Base-by-base conservation (phyloP, 2,888 invertebrate genomes). In the Cephus rjabovi region DNA sequence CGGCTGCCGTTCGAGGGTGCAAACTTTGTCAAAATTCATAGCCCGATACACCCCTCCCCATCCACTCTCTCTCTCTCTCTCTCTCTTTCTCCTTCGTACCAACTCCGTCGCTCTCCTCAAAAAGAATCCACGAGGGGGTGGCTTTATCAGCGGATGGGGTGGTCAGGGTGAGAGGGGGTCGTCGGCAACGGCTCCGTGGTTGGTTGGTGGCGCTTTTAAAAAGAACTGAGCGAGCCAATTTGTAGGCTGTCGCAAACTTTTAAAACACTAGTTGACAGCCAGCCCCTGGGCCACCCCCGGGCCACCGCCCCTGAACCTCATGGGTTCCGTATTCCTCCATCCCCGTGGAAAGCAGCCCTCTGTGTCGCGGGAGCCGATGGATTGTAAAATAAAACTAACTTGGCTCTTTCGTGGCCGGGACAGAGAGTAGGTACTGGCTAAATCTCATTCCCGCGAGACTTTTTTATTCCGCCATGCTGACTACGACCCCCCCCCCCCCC, bases 381-480 rank as follows among this genome's bases (percentile, higher is more conserved):
- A 90, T 91, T 91, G 91, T 91, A 91, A 91, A 91, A 91, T 91
- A 91, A 91, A 91, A 91, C 91, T 90, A 90, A 90, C 90, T 91
- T 89, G 89, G 88, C 91, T 90, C 86, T 90, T 89, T 89, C 89
- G 87, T 89, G 87, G 85, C 84, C 83, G 84, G 85, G 82, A 87
- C 85, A 83, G 85, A 87, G 87, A 87, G 86, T 84, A 84, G 82
- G 87, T 87, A 86, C 84, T 83, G 82, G 85, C 86, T 87, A 90
- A 91, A 91, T 90, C 90, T 90, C 89, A 91, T 91, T 91, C 87
- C 88, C 87, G 85, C 85, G 86, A 86, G 88, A 86, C 85, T 86
- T 85, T 70, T 75, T 76, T 73, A 35, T 40, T 30, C 11, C 73
- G 9, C 31, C 34, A 12, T 74, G 33, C 76, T 30, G 56, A 34